Evolutionary conservation across 2,888 invertebrate genomes (phyloP), one percentile per base, ranked within the genome.

Genomic region (Sialis lutaria): DNA sequence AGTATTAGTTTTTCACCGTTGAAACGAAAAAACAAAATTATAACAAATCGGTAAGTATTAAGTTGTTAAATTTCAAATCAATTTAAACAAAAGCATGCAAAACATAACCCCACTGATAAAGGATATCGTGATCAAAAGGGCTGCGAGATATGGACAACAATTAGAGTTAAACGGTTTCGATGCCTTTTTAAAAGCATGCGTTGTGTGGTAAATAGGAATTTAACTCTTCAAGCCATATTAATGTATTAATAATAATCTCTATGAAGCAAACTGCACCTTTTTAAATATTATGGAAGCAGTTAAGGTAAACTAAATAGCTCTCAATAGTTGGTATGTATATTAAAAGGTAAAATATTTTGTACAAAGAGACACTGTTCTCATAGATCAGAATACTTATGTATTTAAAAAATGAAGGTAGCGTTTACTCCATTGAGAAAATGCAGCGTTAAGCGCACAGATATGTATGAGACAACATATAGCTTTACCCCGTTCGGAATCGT

Each of bases 201-300:
- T 22, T 22, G 2, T 22, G 22, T 2, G 22, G 22, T 22, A 22
- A 22, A 22, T 22, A 22, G 22, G 22, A 22, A n/a, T n/a, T n/a
- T n/a, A n/a, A 22, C 22, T 22, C 22, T 37, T 12, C 37, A 37
- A 37, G 37, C 37, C n/a, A 10, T 7, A 37, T 44, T 33, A 46
- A 46, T 51, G 47, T 45, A 49, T 51, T 50, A 46, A 50, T 47
- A 13, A 51, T 33, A 33, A n/a, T 50, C 52, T 57, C 56, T 60
- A 55, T 58, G 60, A 64, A 69, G 68, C 65, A 68, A 68, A 69
- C 68, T 68, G 65, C 69, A 69, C 69, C 68, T 67, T 67, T 60
- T 55, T 52, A 55, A 50, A 39, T 49, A 46, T 40, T 46, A 47
- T 33, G 33, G 44, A 43, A 37, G 40, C 43, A 46, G 37, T 48